Evolutionary conservation across 2,888 invertebrate genomes (phyloP), one percentile per base, ranked within the genome.

Genomic region (Tachystola acroxantha): DNA sequence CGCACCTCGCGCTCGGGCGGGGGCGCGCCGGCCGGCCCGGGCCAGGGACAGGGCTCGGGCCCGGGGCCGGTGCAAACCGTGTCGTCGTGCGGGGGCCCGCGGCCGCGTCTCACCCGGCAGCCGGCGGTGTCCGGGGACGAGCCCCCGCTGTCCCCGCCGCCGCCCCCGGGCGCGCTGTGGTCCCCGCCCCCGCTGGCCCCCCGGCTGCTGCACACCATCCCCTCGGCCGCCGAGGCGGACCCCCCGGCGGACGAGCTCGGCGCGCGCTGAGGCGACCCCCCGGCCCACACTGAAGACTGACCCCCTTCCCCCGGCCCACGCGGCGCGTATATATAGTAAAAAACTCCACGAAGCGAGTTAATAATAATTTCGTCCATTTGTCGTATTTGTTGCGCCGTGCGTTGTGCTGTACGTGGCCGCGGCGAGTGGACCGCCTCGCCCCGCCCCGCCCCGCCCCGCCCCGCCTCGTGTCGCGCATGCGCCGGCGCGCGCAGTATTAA

Each of bases 1-100:
- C 89, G 96, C 43, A 91, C 96, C 59, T 96, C 96, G 7, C 89
- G 96, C 34, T 96, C 96, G 30, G 95, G 94, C 64, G 93, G 92
- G 38, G 92, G 92, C 2, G 95, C 94, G 13, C 93, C 95, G 24
- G 12, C 93, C 93, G 3, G 93, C 93, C n/a, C 92, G 6, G 94
- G 93, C 90, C 82, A 94, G 14, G 88, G 93, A 53, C 93, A 93
- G 0, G 80, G 94, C 32, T 93, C 94, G 6, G 93, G 93, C 63
- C 91, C 91, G 11, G 91, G 90, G 40, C 53, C 54, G 34, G 50
- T 52, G 10, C n/a, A n/a, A n/a, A n/a, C n/a, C n/a, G n/a, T n/a
- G n/a, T n/a, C n/a, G n/a, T n/a, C n/a, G n/a, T n/a, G n/a, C n/a
- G 49, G 51, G 32, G 47, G 51, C 43, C 65, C 88, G 35, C 94